Conservation (phyloP, 2,888 invertebrate species). For the Mimas tiliae region DNA sequence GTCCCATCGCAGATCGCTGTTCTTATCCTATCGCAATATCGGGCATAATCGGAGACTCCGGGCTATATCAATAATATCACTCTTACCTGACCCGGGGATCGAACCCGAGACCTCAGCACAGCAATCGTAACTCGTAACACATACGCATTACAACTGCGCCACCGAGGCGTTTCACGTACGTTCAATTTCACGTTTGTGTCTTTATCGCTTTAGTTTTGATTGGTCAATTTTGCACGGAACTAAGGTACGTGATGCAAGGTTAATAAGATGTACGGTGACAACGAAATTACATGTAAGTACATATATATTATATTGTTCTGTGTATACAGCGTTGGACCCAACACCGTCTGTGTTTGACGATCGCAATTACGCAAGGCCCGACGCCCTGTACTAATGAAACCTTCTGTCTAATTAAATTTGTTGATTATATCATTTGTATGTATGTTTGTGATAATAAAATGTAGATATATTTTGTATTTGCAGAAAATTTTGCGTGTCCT, state of each 20-base stretch:
- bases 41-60: too few species aligned
- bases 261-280: neutral
- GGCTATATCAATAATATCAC: too few species aligned
- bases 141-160: too few species aligned
- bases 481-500: neutral
- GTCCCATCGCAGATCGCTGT: too few species aligned
- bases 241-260: neutral
- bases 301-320: neutral
- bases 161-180: too few species aligned
- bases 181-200: neutral
- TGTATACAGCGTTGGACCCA: slow-evolving; percentile 25
- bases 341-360: slow-evolving; percentile 64
- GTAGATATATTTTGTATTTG: slow-evolving; percentile 28
- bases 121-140: too few species aligned
- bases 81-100: too few species aligned
- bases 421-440: slow-evolving; percentile 15
- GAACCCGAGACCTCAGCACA: too few species aligned
- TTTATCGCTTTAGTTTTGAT: neutral
- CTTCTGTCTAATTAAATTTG: slow-evolving; percentile 60
- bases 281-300: too few species aligned
- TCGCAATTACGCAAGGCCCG: slow-evolving; percentile 58
- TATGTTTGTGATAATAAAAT: slow-evolving; percentile 31
- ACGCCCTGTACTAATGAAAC: slow-evolving; percentile 57
- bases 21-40: too few species aligned
- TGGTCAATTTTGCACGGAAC: neutral